A percentile compares a stretch with the other conserved stretches of the same genome.
Conservation (phyloP, 2,113 vertebrate genomes). For the Addax nasomaculatus region DNA sequence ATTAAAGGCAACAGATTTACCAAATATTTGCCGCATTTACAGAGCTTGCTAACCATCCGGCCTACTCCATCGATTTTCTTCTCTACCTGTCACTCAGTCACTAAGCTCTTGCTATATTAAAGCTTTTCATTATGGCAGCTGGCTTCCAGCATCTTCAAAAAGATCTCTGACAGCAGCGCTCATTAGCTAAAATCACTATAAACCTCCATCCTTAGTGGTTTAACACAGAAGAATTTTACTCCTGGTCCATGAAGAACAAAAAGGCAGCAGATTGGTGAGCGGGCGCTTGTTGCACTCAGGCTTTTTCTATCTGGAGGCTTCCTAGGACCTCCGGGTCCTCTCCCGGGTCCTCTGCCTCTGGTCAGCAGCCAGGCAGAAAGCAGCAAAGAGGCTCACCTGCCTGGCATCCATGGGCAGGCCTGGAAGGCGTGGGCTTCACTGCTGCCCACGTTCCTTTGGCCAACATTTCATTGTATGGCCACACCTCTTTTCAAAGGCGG, state of each 20-base stretch:
- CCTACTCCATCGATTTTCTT: background rate
- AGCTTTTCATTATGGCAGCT: background rate
- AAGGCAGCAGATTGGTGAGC: rapidly evolving
- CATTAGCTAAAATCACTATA: no score
- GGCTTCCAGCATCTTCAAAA: background rate
- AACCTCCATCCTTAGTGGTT: background rate
- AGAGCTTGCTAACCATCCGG: background rate
- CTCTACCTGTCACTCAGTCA: background rate
- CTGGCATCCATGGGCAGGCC: background rate
- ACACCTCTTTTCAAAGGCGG: background rate
- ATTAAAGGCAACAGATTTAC: background rate
- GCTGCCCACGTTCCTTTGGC: no score
- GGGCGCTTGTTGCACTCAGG: background rate
- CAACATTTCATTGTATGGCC: background rate
- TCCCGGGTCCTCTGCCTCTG: background rate
- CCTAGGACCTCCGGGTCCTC: background rate
- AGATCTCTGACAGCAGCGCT: background rate
- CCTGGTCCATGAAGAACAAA: background rate
- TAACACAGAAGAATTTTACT: background rate
- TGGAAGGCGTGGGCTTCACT: background rate
- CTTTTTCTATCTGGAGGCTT: background rate
- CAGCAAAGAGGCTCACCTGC: rapidly evolving
- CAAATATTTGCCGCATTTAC: background rate
- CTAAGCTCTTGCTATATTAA: background rate
- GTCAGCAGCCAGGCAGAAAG: background rate